Conservation (phyloP, 2,113 vertebrate species). For the Hypomesus transpacificus region DNA sequence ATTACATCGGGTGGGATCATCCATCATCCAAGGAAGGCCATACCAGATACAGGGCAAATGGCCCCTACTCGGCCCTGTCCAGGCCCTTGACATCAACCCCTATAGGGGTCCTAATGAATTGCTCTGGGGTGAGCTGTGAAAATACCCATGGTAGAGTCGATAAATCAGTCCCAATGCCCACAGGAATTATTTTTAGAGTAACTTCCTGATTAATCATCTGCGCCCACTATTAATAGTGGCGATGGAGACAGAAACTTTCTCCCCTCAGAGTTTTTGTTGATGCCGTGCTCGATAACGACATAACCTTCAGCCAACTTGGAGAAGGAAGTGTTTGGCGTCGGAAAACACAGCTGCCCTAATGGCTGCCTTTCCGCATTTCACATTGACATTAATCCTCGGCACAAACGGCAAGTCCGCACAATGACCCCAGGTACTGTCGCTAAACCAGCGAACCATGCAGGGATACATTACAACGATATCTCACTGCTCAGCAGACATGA, state of each 20-base stretch:
- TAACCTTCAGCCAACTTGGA: background rate
- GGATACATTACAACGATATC: background rate
- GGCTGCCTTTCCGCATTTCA: too few species aligned
- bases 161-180: slow-evolving; percentile 1
- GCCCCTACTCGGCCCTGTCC: background rate
- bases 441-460: background rate
- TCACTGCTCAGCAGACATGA: background rate
- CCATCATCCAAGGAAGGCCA: too few species aligned
- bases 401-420: too few species aligned
- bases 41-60: too few species aligned
- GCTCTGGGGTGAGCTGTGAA: slow-evolving; percentile 8
- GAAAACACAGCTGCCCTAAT: background rate
- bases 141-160: slow-evolving; percentile 15
- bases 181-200: background rate
- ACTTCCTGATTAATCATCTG: slow-evolving; percentile 24
- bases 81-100: background rate
- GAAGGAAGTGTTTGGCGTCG: background rate
- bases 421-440: too few species aligned
- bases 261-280: background rate
- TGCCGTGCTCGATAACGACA: background rate
- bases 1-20: too few species aligned
- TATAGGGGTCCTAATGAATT: slow-evolving; percentile 8
- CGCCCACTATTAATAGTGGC: slow-evolving; percentile 10
- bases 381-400: too few species aligned
- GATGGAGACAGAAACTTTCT: background rate